Conservation (phyloP, 1,140 invertebrate species). For the Mya arenaria region DNA sequence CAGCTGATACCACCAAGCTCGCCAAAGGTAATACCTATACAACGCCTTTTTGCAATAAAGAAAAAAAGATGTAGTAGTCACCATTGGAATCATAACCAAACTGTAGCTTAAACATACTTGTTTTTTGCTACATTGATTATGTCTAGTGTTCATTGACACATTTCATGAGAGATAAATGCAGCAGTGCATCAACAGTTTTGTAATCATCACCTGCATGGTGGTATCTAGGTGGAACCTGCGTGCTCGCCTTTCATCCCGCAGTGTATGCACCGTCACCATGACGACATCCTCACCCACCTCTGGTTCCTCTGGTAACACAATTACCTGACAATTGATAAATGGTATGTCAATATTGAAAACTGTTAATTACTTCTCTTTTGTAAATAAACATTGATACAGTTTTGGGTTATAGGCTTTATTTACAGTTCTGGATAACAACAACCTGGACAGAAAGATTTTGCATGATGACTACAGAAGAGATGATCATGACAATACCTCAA, state of each 20-base stretch:
- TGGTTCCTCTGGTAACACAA: slow-evolving; percentile 24
- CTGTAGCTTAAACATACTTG: neutral
- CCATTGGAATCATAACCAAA: neutral
- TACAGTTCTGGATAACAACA: neutral
- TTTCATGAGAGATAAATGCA: neutral
- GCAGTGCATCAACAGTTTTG: neutral
- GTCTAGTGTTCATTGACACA: neutral
- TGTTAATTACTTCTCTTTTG: neutral
- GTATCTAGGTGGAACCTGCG: slow-evolving; percentile 10
- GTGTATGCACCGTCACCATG: slow-evolving; percentile 22
- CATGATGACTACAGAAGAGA: neutral
- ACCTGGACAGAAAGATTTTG: neutral
- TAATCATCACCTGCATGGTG: slow-evolving; percentile 11
- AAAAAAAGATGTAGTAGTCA: neutral
- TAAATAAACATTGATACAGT: neutral
- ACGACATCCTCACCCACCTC: neutral
- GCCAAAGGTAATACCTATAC: neutral
- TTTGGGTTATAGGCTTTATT: neutral
- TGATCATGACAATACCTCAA: neutral
- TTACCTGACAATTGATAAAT: slow-evolving; percentile 31
- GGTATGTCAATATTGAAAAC: neutral
- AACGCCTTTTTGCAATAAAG: neutral
- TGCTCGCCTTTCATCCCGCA: neutral
- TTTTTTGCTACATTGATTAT: neutral
- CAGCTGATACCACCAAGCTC: too few species aligned